Evolutionary conservation across 2,888 invertebrate genomes (phyloP).

Genomic region (Pasiphila rectangulata): DNA sequence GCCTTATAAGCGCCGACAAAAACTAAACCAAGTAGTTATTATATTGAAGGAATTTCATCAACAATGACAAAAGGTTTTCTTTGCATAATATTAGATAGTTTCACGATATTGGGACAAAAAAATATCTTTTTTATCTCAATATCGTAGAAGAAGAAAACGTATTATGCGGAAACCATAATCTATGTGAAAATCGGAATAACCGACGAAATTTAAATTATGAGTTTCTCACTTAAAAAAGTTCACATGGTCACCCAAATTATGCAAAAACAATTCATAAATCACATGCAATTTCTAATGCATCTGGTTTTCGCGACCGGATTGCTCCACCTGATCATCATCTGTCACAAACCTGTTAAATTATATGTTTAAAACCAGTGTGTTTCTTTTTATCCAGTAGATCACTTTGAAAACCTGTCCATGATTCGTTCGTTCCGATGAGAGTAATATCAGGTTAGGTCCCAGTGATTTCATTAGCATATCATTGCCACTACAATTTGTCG

Average conservation of each 20-base stretch:
- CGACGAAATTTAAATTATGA: too few species aligned
- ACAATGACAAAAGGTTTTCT: too few species aligned
- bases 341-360: conserved; percentile 38
- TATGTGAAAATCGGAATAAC: too few species aligned
- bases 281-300: conserved; percentile 5
- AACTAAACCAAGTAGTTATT: too few species aligned
- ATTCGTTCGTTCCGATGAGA: conserved; percentile 71
- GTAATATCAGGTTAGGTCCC: conserved; percentile 58
- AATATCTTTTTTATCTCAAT: too few species aligned
- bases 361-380: background rate
- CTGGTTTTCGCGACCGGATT: conserved; percentile 32
- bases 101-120: too few species aligned
- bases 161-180: too few species aligned
- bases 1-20: too few species aligned
- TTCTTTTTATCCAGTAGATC: conserved; percentile 1
- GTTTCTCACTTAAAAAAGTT: conserved; percentile 9
- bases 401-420: conserved; percentile 50
- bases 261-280: conserved; percentile 16
- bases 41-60: too few species aligned
- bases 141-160: too few species aligned
- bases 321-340: conserved; percentile 60
- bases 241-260: conserved; percentile 21
- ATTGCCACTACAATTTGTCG: conserved; percentile 42
- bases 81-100: too few species aligned
- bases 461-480: conserved; percentile 56